Base-by-base conservation (phyloP, 2,797 vertebrate genomes). In the Myripristis murdjan region DNA sequence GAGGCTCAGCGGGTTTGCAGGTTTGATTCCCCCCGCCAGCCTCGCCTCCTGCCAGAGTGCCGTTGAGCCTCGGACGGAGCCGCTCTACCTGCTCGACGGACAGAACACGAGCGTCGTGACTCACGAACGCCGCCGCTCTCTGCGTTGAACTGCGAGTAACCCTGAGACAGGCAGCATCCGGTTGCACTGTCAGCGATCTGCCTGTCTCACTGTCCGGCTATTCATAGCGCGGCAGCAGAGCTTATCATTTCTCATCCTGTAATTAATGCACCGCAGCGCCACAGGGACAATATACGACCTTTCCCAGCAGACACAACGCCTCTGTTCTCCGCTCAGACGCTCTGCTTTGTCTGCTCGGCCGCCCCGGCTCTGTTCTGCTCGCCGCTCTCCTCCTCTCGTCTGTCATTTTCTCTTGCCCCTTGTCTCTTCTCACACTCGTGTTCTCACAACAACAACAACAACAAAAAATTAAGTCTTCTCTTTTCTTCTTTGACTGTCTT, bases 201-300 rank as follows among this genome's bases (percentile, higher is more conserved):
- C 77, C 70, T 77, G 80, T 82, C 77, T 83, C 51, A 44, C 68
- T 62, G 41, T 62, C 41, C 28, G 47, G 70, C 85, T 90, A 90
- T 87, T 88, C 73, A 62, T 74, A 79, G 77, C 26, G 0, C 22
- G 2, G 49, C 68, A 52, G 61, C 70, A 24, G 26, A 81, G 83
- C 70, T 87, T 83, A 81, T 87, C 76, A 78, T 81, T 71, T 62
- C 65, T 63, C 4, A 46, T 85, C 81, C 86, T 90, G 71, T 89
- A 85, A 89, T 90, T 89, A 90, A 89, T 90, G 77, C 73, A 43
- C 41, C 9, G 58, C 35, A 69, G 47, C 70, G 33, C 83, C 75
- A 3, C 85, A 72, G 64, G 63, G 55, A 89, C 73, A 80, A 83
- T 75, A 82, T 83, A 86, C n/a, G 67, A 83, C 73, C 79, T 81